These are phyloP conservation scores for Parus major DNA, from an alignment of 2,113 vertebrate species.

Conservation along the genomic window DNA sequence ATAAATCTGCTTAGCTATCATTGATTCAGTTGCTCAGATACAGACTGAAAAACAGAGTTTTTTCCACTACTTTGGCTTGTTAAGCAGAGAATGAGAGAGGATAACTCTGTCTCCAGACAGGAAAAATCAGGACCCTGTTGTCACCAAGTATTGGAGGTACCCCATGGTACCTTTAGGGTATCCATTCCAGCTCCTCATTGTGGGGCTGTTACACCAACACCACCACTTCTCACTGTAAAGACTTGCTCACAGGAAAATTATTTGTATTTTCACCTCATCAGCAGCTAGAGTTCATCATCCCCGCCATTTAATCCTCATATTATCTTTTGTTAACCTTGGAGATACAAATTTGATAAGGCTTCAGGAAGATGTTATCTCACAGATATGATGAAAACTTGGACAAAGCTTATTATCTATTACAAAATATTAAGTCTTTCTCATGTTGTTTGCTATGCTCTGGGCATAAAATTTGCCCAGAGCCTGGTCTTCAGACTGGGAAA, in stretches of 20 bases:
- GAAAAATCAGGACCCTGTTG: not conserved
- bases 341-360: slow-evolving; percentile 4
- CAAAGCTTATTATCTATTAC: not conserved
- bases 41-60: not conserved
- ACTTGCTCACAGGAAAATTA: not conserved
- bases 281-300: not conserved
- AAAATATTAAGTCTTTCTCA: not conserved
- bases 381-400: not conserved
- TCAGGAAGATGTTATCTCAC: not conserved
- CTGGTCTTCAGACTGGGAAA: not conserved
- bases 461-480: not conserved
- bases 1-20: not conserved
- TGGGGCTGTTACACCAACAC: not conserved
- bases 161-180: not conserved
- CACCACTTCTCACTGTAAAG: not conserved
- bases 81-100: not conserved
- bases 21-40: not conserved
- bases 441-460: not conserved
- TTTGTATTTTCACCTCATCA: not conserved
- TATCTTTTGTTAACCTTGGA: not conserved
- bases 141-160: not conserved
- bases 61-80: not conserved
- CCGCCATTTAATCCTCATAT: not conserved
- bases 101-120: not conserved
- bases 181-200: not conserved